A percentile compares a stretch with the other conserved stretches of the same genome.
Evolutionary conservation across 2,113 vertebrate genomes (phyloP).

Genomic region (Tyrannus savana): DNA sequence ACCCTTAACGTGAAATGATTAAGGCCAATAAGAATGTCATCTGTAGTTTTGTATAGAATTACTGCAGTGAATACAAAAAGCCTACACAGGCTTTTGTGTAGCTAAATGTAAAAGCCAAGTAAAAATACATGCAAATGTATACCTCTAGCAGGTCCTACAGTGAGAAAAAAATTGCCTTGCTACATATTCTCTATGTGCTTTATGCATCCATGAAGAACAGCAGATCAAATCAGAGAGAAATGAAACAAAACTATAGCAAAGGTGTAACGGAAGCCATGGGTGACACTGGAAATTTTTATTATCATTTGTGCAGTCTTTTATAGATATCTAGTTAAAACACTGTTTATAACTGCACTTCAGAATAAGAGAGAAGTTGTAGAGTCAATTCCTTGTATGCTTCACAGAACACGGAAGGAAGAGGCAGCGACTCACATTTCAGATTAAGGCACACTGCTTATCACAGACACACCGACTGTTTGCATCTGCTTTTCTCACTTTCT

Average conservation of each 20-base stretch:
- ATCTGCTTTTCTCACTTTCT: background rate
- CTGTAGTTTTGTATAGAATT: background rate
- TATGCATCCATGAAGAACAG: background rate
- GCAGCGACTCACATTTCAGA: background rate
- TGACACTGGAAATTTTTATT: background rate
- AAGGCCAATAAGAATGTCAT: background rate
- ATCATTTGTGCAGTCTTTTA: background rate
- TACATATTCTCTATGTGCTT: background rate
- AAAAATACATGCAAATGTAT: background rate
- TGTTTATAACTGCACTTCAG: background rate
- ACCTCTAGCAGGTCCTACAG: background rate
- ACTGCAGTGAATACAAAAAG: background rate
- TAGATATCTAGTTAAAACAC: background rate
- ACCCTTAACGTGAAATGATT: background rate
- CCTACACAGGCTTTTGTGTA: background rate
- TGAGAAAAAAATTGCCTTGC: background rate
- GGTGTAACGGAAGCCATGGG: background rate
- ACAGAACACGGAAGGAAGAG: background rate
- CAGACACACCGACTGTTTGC: background rate
- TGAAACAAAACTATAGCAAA: background rate
- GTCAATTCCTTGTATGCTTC: background rate
- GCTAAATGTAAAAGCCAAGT: background rate
- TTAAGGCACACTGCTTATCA: background rate
- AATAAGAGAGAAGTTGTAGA: background rate
- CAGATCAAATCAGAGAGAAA: background rate